phyloP scores from a whole-genome alignment of 1,140 invertebrate genomes.

The Rhizoglyphus robini region DNA sequence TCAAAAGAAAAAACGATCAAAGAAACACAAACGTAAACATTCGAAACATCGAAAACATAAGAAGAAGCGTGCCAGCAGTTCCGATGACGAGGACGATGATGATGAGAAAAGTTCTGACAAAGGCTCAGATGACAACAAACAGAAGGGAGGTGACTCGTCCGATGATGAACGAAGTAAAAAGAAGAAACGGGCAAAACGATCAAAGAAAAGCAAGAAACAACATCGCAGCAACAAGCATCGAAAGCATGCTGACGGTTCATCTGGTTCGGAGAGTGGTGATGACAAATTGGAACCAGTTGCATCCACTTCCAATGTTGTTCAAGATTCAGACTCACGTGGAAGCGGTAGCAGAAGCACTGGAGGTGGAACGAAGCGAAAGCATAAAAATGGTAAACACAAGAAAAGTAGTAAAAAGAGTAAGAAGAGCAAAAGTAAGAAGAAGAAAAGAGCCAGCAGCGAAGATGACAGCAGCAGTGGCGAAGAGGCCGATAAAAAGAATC shows the following conservation, averaged over 20 bases:
- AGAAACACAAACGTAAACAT: not conserved
- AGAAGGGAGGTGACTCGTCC: no score
- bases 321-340: no score
- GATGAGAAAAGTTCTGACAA: not conserved
- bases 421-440: not conserved
- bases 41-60: slow-evolving; percentile 16
- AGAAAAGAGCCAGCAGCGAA: not conserved
- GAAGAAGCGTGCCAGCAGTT: not conserved
- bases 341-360: no score
- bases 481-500: no score
- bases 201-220: not conserved
- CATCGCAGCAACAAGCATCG: not conserved
- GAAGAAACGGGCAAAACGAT: slow-evolving; percentile 1
- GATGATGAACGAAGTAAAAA: slow-evolving; percentile 3
- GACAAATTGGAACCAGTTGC: not conserved
- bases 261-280: not conserved
- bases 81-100: slow-evolving; percentile 4
- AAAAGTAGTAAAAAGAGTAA: not conserved
- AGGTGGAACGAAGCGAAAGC: not conserved
- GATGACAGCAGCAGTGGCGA: slow-evolving; percentile 7
- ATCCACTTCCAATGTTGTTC: not conserved
- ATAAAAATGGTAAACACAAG: not conserved
- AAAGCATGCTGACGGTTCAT: not conserved
- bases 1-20: not conserved
- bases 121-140: not conserved